Evolutionary conservation across 2,888 invertebrate genomes (phyloP), one percentile per base, ranked within the genome.

Genomic region (Ferdinandea cuprea): DNA sequence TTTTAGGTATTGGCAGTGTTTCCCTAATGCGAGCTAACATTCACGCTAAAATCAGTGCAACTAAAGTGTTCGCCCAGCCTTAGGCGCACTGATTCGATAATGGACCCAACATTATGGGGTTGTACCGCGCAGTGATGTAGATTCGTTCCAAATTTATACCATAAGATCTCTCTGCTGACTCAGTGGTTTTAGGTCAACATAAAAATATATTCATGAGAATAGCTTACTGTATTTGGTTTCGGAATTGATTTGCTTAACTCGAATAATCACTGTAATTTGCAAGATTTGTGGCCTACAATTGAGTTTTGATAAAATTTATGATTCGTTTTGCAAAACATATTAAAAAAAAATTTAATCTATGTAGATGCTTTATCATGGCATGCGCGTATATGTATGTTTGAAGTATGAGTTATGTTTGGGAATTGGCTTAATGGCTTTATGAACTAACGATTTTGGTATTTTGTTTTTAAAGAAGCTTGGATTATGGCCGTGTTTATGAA

Each of bases 161-260:
- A 50, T 42, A 44, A 52, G 58, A 52, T 72, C 44, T 48, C 42
- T 32, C 19, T 5, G 48, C 32, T 77, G 35, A 44, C 13, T 17
- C 37, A n/a, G 35, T 54, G 52, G 11, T 68, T 76, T 77, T 63
- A 44, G 71, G 56, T 71, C 63, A 63, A 63, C 56, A 40, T 15
- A 32, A 59, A 71, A 40, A 63, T 42, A 8, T 35, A 42, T 66
- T 72, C 44, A 66, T 46, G 32, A 61, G 28, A 61, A 37, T 46
- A 59, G 37, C 66, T 66, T 37, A 79, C 78, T 46, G 59, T 79
- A 79, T 73, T 73, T 79, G 79, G 46, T 61, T 73, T 72, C 44
- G 17, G 46, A 66, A 52, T 79, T 61, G 59, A 54, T 79, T 79
- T 79, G 73, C 40, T 66, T 73, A 66, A 61, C 59, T 66, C 30